phyloP scores from a whole-genome alignment of 1,140 invertebrate species.

The Trichonephila clavata region DNA sequence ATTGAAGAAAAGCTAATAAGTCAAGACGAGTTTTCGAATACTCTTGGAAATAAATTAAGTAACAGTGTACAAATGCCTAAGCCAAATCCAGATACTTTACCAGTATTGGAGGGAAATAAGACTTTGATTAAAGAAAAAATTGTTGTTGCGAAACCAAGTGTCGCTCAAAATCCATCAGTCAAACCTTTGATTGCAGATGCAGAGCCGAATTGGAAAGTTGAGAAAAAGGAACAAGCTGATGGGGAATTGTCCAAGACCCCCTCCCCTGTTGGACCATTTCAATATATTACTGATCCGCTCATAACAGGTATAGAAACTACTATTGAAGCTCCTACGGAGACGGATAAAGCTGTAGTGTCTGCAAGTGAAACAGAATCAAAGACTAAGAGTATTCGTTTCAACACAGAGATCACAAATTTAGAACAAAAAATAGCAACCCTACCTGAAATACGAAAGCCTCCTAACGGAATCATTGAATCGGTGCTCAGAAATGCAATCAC shows the following conservation, averaged over 20 bases:
- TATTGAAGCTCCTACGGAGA: neutral
- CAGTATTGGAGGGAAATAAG: neutral
- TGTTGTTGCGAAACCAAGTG: neutral
- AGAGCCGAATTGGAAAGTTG: neutral
- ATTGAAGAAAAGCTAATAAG: slow-evolving; percentile 34
- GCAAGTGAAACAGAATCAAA: slow-evolving; percentile 19
- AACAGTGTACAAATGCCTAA: neutral
- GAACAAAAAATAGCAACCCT: neutral
- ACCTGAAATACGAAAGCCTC: neutral
- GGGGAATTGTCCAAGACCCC: slow-evolving; percentile 63
- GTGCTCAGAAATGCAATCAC: slow-evolving; percentile 31
- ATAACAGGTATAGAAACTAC: slow-evolving; percentile 50
- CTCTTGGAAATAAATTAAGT: neutral
- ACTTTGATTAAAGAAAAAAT: neutral
- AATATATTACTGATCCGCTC: slow-evolving; percentile 61
- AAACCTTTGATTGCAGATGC: slow-evolving; percentile 5
- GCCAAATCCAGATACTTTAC: neutral
- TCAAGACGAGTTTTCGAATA: neutral
- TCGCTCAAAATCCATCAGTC: neutral
- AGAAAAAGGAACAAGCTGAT: slow-evolving; percentile 29
- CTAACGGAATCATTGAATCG: slow-evolving; percentile 19
- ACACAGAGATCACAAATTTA: slow-evolving; percentile 44
- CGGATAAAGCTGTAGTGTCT: neutral
- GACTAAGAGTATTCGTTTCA: slow-evolving; percentile 49
- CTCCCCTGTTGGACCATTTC: slow-evolving; percentile 55